A percentile compares a stretch with the other conserved stretches of the same genome.
Evolutionary conservation across 2,888 invertebrate species (phyloP).

Genomic region (Clusia tigrina): DNA sequence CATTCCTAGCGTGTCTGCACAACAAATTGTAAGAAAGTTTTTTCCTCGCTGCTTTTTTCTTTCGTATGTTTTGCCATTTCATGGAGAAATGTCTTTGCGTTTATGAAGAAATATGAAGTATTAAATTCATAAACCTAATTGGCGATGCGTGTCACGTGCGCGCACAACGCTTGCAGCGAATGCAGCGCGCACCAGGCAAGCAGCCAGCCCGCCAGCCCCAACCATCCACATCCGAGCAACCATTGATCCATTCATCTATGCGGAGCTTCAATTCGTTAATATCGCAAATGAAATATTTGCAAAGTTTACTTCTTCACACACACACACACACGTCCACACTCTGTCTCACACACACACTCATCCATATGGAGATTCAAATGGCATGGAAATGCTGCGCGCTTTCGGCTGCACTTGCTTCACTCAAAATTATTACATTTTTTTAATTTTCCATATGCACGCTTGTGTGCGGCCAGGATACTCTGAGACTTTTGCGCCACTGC

Average conservation of each 20-base stretch:
- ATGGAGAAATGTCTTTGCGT: conserved; percentile 14
- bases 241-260: conserved; percentile 1
- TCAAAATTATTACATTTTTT: conserved; percentile 4
- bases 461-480: neutral
- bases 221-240: neutral
- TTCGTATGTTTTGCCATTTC: conserved; percentile 2
- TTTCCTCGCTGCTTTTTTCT: conserved; percentile 19
- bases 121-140: conserved; percentile 58
- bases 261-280: conserved; percentile 14
- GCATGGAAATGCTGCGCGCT: neutral
- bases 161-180: conserved; percentile 52
- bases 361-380: no score
- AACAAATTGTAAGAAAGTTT: conserved; percentile 12
- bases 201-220: neutral
- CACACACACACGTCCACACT: no score
- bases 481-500: neutral
- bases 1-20: conserved; percentile 7
- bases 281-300: neutral
- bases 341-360: no score
- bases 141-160: conserved; percentile 58
- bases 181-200: conserved; percentile 35
- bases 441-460: neutral
- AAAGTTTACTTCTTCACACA: no score
- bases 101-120: conserved; percentile 60
- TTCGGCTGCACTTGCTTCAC: neutral